Percentiles rank a stretch among this genome's conserved stretches.
Evolutionary conservation across 2,113 vertebrate species (phyloP).

Genomic region (Dinomys branickii): DNA sequence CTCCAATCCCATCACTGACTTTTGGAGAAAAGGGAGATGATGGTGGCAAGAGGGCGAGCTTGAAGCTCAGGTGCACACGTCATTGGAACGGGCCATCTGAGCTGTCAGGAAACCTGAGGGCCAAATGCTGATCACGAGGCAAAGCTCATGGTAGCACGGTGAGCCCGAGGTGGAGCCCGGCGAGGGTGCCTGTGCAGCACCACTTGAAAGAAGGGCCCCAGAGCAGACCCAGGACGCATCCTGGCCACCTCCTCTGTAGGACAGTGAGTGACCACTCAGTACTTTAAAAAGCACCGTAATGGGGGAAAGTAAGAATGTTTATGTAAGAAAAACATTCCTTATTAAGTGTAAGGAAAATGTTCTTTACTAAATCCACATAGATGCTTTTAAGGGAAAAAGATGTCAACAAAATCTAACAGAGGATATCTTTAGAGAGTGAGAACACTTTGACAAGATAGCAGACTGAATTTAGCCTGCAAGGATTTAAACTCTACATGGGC

Average conservation of each 20-base stretch:
- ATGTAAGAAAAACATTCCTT: not conserved
- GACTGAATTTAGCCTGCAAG: not conserved
- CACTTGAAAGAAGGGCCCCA: not conserved
- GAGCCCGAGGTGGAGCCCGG: not conserved
- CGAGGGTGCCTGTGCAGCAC: not conserved
- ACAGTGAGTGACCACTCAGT: not conserved
- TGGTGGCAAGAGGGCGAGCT: not conserved
- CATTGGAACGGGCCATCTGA: not conserved
- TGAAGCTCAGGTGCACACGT: not conserved
- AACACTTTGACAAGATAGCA: slow-evolving; percentile 5
- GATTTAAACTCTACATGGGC: not conserved
- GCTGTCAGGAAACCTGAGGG: not conserved
- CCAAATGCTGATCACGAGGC: not conserved
- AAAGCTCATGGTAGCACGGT: not conserved
- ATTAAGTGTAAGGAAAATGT: not conserved
- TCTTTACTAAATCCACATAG: not conserved
- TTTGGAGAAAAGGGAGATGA: slow-evolving; percentile 13
- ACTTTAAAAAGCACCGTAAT: not conserved
- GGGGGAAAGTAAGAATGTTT: not conserved
- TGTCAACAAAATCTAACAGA: not conserved
- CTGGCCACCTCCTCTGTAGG: not conserved
- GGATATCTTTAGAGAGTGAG: slow-evolving; percentile 26
- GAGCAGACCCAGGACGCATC: not conserved
- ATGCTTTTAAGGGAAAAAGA: slow-evolving; percentile 21
- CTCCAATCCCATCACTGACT: slow-evolving; percentile 8